Conservation (phyloP, 2,797 vertebrate species). For the Acipenser oxyrinchus region DNA sequence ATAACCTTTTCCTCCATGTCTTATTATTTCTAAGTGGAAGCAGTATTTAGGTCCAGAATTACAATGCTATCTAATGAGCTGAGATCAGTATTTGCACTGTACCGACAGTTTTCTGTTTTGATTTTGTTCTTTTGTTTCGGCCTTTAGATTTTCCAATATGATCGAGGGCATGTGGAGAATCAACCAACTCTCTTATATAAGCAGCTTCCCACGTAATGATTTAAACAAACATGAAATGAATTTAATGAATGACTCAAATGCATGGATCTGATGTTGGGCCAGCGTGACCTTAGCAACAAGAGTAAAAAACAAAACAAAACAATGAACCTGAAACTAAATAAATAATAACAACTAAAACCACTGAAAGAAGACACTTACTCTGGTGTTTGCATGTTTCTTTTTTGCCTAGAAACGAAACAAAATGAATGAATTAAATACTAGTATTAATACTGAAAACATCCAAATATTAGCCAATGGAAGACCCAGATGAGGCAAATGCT, state of each 20-base stretch:
- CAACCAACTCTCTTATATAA: constrained; percentile 45
- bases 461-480: constrained; percentile 71
- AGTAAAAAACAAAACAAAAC: constrained; percentile 32
- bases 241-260: constrained; percentile 55
- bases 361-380: constrained; percentile 99
- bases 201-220: constrained; percentile 78
- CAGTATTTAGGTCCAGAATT: no score
- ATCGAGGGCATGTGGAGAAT: not conserved
- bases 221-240: constrained; percentile 59
- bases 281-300: constrained; percentile 55
- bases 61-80: no score
- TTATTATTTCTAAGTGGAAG: no score
- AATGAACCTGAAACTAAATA: constrained; percentile 14
- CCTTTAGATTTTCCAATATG: no score
- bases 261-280: constrained; percentile 45
- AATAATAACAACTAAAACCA: constrained; percentile 73
- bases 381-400: constrained; percentile 99
- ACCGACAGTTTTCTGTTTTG: not conserved
- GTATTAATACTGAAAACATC: constrained; percentile 91
- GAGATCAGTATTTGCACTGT: no score
- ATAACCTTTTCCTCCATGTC: no score
- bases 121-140: not conserved
- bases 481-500: constrained; percentile 28
- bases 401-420: constrained; percentile 99
- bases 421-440: constrained; percentile 91